Base-by-base conservation (phyloP, 2,113 vertebrate species). In the Fulmarus glacialis region DNA sequence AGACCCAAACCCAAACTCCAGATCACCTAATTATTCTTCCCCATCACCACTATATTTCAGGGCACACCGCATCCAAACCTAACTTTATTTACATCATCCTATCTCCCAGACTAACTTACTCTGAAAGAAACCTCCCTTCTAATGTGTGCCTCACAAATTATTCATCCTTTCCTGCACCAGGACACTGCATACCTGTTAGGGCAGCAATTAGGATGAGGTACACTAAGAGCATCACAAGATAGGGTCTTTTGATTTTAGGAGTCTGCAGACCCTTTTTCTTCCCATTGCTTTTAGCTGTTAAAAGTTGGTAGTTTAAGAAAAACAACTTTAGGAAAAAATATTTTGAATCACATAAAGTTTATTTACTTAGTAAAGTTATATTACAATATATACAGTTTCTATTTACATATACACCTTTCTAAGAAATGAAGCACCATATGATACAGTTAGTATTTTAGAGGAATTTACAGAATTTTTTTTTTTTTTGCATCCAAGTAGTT, bases 361-460 rank as follows among this genome's bases (percentile, higher is more conserved):
- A 96, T 97, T 96, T 94, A 85, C 26, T 95, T 73, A 77, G 53
- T 85, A 55, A 90, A 95, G 63, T 58, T 97, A 97, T 95, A 93
- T 97, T 97, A 97, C 97, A 97, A 56, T 97, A 97, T 97, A 86
- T 97, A 97, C 97, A 97, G 50, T 93, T 91, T 72, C 81, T 96
- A 97, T 97, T 91, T 95, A 97, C 87, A 97, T 85, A 64, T 21
- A 91, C 16, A 53, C 8, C 68, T 68, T 94, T 78, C 80, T 75
- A 91, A 85, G 80, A 95, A 79, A 87, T 38, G 30, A 95, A 97
- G 93, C 88, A 95, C 79, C 90, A 42, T 85, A 92, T 93, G 27
- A 95, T 87, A 92, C 77, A 91, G 55, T 82, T 64, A 87, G 36
- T 79, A 53, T 62, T 93, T 87, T 50, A 85, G 59, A 93, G 26